These are phyloP conservation scores for Acomys russatus DNA, from an alignment of 2,797 vertebrate species.

Conservation along the genomic window DNA sequence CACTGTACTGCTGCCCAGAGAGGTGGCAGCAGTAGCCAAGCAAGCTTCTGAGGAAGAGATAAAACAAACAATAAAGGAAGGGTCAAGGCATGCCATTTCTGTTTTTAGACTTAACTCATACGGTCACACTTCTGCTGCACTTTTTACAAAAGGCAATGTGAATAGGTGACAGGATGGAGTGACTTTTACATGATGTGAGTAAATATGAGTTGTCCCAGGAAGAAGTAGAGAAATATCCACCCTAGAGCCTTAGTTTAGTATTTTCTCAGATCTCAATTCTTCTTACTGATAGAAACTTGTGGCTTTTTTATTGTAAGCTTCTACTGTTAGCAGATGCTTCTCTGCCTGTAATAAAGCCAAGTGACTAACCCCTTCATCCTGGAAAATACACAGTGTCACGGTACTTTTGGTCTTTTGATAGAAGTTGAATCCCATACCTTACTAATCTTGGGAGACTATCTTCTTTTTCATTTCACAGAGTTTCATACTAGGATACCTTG, in stretches of 20 bases:
- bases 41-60: not conserved
- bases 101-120: not conserved
- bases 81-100: not conserved
- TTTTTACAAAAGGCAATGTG: conserved; percentile 5
- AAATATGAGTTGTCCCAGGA: not conserved
- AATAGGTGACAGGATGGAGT: not conserved
- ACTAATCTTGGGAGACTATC: not conserved
- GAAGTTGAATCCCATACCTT: not conserved
- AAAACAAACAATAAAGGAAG: not conserved
- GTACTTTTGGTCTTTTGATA: not conserved
- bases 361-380: not conserved
- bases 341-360: not conserved
- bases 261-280: not conserved
- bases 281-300: not conserved
- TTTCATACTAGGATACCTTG: not conserved
- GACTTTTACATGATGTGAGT: not conserved
- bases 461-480: not conserved
- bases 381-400: no score
- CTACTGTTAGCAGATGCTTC: not conserved
- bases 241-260: not conserved
- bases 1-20: not conserved
- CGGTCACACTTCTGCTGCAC: not conserved
- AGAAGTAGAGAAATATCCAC: not conserved
- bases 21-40: not conserved
- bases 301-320: not conserved